Conservation (phyloP, 1,140 invertebrate genomes). For the Bicyclus anynana region DNA sequence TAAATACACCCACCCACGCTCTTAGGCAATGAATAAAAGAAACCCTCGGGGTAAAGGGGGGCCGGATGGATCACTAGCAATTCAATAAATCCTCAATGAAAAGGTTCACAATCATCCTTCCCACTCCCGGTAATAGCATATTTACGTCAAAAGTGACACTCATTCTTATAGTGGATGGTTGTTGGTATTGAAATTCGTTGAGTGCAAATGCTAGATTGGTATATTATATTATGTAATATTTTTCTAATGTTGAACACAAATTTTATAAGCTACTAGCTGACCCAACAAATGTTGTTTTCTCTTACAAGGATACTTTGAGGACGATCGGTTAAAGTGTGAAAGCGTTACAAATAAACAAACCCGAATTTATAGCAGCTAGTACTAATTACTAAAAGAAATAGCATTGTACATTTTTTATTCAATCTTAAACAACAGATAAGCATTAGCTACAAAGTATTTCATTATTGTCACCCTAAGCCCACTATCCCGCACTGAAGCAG, state of each 20-base stretch:
- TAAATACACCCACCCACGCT: neutral
- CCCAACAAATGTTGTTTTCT: no score
- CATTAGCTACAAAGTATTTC: no score
- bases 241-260: neutral
- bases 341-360: no score
- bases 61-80: neutral
- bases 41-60: neutral
- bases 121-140: neutral
- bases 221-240: neutral
- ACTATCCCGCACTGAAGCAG: no score
- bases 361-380: no score
- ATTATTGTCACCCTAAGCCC: no score
- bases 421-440: no score
- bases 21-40: constrained; percentile 1
- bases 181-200: neutral
- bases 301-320: no score
- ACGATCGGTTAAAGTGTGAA: no score
- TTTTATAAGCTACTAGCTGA: no score
- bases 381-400: no score
- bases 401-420: no score
- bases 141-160: constrained; percentile 1
- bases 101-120: neutral
- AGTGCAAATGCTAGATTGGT: neutral
- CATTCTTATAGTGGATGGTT: neutral
- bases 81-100: constrained; percentile 7